These are phyloP conservation scores for Cygnus atratus DNA, from an alignment of 2,113 vertebrate genomes.

Conservation along the genomic window DNA sequence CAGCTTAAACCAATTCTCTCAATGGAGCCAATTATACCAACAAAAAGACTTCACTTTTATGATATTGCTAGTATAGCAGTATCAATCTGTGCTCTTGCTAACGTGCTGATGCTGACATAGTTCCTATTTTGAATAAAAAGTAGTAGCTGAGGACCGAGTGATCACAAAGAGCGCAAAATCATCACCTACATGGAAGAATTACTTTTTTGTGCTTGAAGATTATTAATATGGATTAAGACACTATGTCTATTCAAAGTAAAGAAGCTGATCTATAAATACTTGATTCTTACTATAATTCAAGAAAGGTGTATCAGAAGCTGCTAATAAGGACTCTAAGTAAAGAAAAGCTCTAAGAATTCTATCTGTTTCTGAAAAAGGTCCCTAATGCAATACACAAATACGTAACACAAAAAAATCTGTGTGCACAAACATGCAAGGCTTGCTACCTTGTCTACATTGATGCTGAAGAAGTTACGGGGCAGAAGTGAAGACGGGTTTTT, in stretches of 20 bases:
- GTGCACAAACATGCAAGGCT: neutral
- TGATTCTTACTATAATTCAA: neutral
- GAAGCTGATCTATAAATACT: neutral
- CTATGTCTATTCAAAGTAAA: neutral
- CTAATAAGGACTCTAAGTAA: neutral
- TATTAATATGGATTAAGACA: neutral
- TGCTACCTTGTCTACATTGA: neutral
- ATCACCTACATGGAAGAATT: neutral
- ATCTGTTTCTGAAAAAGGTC: neutral
- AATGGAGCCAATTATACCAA: neutral
- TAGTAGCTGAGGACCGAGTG: neutral
- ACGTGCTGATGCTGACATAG: neutral
- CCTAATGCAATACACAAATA: neutral
- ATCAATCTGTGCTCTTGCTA: neutral
- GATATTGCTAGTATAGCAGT: neutral
- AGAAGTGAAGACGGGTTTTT: neutral
- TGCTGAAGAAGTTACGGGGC: neutral
- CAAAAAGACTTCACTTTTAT: neutral
- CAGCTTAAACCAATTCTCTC: slow-evolving; percentile 27
- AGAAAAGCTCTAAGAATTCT: neutral
- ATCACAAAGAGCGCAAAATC: neutral
- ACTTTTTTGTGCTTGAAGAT: neutral
- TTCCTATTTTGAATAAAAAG: neutral
- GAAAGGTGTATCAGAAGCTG: neutral
- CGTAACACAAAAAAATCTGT: neutral